Percentiles rank a stretch among this genome's conserved stretches.
Conservation (phyloP, 2,797 vertebrate genomes). For the Limnodromus scolopaceus region DNA sequence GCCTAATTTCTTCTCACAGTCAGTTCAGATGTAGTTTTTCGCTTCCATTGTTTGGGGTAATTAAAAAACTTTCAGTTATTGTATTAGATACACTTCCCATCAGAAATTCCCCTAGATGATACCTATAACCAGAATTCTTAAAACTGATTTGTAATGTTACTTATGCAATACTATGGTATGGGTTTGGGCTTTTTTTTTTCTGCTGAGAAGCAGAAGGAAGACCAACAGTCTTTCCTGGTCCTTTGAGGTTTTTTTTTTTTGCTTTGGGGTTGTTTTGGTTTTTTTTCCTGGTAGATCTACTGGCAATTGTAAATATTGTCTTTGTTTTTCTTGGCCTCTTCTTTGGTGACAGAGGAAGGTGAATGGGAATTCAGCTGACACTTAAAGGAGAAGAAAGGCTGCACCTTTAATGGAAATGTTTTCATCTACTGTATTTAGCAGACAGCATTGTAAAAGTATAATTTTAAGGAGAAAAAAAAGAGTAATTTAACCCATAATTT, state of each 20-base stretch:
- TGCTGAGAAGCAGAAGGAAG: not conserved
- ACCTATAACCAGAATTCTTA: not conserved
- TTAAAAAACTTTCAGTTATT: not conserved
- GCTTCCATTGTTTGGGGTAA: conserved; percentile 37
- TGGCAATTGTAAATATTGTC: not conserved
- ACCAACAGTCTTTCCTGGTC: not conserved
- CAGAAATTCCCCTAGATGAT: not conserved
- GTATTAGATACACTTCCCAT: not conserved
- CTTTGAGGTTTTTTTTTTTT: not conserved
- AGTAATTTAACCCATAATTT: not conserved
- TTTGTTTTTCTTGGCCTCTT: not conserved
- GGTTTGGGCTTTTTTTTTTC: not conserved
- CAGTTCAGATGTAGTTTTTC: not conserved
- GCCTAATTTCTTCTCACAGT: not conserved
- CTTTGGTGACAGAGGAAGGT: not conserved
- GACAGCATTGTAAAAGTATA: not conserved
- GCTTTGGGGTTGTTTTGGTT: not conserved
- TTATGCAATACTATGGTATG: not conserved
- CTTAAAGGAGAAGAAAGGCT: not conserved
- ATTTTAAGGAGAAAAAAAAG: not conserved
- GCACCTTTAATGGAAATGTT: not conserved
- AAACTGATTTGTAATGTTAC: not conserved
- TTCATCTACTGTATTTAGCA: not conserved
- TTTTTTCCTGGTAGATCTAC: not conserved
- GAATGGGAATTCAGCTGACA: not conserved